A percentile compares a stretch with the other conserved stretches of the same genome.
phyloP scores from a whole-genome alignment of 2,797 vertebrate genomes.

The Rallus crepitans region DNA sequence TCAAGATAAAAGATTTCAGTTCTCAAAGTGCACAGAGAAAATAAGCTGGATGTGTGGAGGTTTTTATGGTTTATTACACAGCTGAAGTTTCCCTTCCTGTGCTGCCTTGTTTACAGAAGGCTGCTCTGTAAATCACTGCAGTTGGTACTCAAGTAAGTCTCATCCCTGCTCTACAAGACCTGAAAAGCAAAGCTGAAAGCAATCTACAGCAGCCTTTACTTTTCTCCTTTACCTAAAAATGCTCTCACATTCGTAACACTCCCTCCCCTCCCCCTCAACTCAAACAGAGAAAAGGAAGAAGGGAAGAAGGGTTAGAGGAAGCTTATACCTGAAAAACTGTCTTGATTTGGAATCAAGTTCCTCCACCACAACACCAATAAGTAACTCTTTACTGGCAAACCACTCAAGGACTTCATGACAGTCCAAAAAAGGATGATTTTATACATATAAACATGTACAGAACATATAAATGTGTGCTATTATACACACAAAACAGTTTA shows the following conservation, averaged over 20 bases:
- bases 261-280: background rate
- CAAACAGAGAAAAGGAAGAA: background rate
- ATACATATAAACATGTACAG: background rate
- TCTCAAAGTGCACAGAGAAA: background rate
- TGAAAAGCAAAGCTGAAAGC: background rate
- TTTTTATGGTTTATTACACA: background rate
- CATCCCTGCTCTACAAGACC: background rate
- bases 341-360: background rate
- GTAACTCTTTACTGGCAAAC: background rate
- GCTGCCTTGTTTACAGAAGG: background rate
- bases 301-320: background rate
- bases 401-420: background rate
- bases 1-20: conserved; percentile 1
- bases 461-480: too few relatives aligned
- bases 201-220: background rate
- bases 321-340: background rate
- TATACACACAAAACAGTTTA: background rate
- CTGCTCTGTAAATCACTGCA: background rate
- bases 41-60: too few relatives aligned
- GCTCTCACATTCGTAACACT: background rate
- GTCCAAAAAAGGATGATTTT: background rate
- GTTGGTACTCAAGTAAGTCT: background rate
- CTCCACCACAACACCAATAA: background rate
- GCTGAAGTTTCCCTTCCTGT: background rate
- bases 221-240: background rate